Evolutionary conservation across 1,140 invertebrate genomes (phyloP).

Genomic region (Panagrolaimus sp.): DNA sequence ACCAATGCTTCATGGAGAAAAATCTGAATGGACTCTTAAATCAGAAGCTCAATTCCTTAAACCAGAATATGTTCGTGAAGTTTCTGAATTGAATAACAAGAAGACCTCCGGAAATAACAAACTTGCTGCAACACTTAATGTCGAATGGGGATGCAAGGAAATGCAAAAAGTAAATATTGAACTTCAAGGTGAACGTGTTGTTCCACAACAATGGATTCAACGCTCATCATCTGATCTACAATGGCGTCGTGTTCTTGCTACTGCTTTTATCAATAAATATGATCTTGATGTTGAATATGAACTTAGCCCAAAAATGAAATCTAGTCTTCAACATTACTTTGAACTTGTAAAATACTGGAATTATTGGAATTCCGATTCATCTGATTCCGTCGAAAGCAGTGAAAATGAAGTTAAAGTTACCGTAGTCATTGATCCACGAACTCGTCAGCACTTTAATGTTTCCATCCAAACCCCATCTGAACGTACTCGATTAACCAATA

Average conservation of each 20-base stretch:
- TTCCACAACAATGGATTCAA: slow-evolving; percentile 6
- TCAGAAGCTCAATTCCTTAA: slow-evolving; percentile 27
- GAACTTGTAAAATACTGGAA: slow-evolving; percentile 30
- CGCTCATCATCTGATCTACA: no score
- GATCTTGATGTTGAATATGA: slow-evolving; percentile 26
- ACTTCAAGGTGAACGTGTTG: slow-evolving; percentile 25
- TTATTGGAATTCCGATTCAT: slow-evolving; percentile 37
- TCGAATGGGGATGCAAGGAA: slow-evolving; percentile 22
- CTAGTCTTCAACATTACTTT: slow-evolving; percentile 17
- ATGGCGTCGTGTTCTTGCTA: slow-evolving; percentile 1
- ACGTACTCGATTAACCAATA: slow-evolving; percentile 16
- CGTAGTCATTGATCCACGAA: slow-evolving; percentile 31
- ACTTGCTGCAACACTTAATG: slow-evolving; percentile 13
- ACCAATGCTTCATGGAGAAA: slow-evolving; percentile 13
- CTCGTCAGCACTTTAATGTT: slow-evolving; percentile 28
- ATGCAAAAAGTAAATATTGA: background rate
- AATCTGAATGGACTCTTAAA: slow-evolving; percentile 28
- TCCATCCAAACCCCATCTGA: slow-evolving; percentile 23
- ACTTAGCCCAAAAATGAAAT: background rate
- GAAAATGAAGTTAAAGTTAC: slow-evolving; percentile 16
- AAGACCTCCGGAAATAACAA: background rate
- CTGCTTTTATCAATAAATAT: slow-evolving; percentile 37
- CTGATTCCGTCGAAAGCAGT: background rate
- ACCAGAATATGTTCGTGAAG: slow-evolving; percentile 21
- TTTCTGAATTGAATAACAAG: slow-evolving; percentile 21